phyloP scores from a whole-genome alignment of 2,797 vertebrate species.

The Peromyscus melanophrys region DNA sequence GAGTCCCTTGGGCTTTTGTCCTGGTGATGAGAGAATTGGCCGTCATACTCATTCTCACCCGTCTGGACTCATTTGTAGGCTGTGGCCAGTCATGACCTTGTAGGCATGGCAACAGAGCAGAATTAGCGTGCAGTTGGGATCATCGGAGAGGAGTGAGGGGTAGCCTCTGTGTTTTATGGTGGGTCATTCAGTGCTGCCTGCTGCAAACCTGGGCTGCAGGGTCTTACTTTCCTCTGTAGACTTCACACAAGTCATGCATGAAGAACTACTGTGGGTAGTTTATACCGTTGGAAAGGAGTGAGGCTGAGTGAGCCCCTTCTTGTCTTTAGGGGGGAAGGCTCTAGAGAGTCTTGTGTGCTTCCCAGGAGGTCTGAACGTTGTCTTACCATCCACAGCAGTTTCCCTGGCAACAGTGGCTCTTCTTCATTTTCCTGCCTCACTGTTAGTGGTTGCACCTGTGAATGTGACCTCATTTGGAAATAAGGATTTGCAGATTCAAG shows the following conservation, averaged over 20 bases:
- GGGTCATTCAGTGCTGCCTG: not conserved
- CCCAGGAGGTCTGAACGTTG: not conserved
- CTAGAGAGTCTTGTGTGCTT: not conserved
- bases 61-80: rapidly evolving
- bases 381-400: rapidly evolving
- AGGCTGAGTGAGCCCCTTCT: too few species aligned
- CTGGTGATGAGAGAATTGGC: not conserved
- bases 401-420: not conserved
- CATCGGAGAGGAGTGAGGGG: not conserved
- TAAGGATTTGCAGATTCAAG: not conserved
- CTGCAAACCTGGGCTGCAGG: not conserved
- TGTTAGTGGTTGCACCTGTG: not conserved
- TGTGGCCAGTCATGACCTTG: not conserved
- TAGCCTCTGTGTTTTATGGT: not conserved
- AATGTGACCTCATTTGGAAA: not conserved
- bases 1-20: not conserved
- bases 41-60: not conserved
- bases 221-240: not conserved
- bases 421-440: not conserved
- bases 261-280: not conserved
- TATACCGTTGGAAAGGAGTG: not conserved
- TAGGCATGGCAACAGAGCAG: not conserved
- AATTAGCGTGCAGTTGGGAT: not conserved
- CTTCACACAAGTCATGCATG: not conserved
- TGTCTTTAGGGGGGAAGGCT: not conserved